Base-by-base conservation (phyloP, 1,140 invertebrate genomes). In the Papilio polytes region DNA sequence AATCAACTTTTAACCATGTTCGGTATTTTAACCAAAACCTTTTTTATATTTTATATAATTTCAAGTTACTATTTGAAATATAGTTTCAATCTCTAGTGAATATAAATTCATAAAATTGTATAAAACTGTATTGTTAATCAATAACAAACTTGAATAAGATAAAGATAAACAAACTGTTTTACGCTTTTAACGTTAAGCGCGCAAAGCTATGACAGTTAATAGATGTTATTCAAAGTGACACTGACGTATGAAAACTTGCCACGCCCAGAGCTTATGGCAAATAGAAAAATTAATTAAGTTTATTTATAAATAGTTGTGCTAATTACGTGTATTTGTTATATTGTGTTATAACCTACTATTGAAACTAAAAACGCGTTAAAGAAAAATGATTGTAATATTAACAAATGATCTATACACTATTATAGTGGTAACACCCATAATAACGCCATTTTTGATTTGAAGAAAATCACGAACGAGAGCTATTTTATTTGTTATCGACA, bases 361-460 rank as follows among this genome's bases (percentile, higher is more conserved):
- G 36, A 41, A 41, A 41, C 36, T 41, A 41, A 41, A 41, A 15
- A 18, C 6, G 15, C 18, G 15, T 6, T 15, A 18, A 51, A 51
- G 3, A 51, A 13, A 15, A 6, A 18, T 18, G 56, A 22, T 63
- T 63, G 53, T 63, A 20, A n/a, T 20, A 56, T 56, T 63, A 22
- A 63, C 12, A 26, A 26, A 63, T 26, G 7, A 10, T 59, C 20
- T 9, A 10, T 8, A 22, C 10, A 26, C 20, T 63, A 26, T 10
- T 0, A 9, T 12, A 0, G 4, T 83, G 74, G 83, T 74, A 84
- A 85, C 76, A 85, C 80, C 81, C 77, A 66, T 53, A 12, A 26
- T 83, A 88, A 84, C 85, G 84, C 87, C 85, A 86, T 85, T 86
- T 88, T 84, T 78, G 59, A 80, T 80, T 83, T 72, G 78, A 76